phyloP scores from a whole-genome alignment of 2,888 invertebrate species.

The Teleiodes luculella region DNA sequence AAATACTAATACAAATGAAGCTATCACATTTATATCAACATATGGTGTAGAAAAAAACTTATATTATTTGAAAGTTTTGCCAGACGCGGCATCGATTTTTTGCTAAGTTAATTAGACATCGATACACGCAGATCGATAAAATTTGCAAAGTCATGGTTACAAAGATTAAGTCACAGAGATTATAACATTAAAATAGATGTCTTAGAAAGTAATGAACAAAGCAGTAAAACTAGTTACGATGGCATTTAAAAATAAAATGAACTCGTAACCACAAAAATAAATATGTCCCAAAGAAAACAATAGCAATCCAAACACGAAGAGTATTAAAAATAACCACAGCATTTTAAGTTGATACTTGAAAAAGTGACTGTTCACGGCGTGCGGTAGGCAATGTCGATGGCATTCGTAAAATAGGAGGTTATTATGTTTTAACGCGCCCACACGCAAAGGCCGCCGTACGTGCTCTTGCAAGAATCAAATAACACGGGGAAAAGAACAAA shows the following conservation, averaged over 20 bases:
- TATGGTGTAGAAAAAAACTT: conserved; percentile 45
- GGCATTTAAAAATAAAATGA: conserved; percentile 32
- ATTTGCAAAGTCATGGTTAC: too few species aligned
- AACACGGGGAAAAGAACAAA: conserved; percentile 33
- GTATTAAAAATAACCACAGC: conserved; percentile 61
- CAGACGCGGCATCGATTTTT: not conserved
- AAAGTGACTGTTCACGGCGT: conserved; percentile 59
- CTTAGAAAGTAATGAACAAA: conserved; percentile 25
- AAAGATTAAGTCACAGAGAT: not conserved
- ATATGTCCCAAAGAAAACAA: conserved; percentile 69
- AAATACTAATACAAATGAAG: conserved; percentile 64
- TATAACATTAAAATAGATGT: not conserved
- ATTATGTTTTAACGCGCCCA: conserved; percentile 66
- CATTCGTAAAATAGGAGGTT: conserved; percentile 59
- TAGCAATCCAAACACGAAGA: conserved; percentile 49
- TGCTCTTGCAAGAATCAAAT: conserved; percentile 48
- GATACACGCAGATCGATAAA: not conserved
- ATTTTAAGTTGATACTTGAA: conserved; percentile 60
- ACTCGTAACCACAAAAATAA: conserved; percentile 47
- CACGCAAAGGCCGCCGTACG: conserved; percentile 52
- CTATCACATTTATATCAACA: conserved; percentile 65
- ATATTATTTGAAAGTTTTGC: conserved; percentile 11
- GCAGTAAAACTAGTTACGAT: conserved; percentile 32
- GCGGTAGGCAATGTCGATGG: conserved; percentile 63
- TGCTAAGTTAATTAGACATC: not conserved